Evolutionary conservation across 2,888 invertebrate genomes (phyloP), one percentile per base, ranked within the genome.

Genomic region (Lucinisca nassula): DNA sequence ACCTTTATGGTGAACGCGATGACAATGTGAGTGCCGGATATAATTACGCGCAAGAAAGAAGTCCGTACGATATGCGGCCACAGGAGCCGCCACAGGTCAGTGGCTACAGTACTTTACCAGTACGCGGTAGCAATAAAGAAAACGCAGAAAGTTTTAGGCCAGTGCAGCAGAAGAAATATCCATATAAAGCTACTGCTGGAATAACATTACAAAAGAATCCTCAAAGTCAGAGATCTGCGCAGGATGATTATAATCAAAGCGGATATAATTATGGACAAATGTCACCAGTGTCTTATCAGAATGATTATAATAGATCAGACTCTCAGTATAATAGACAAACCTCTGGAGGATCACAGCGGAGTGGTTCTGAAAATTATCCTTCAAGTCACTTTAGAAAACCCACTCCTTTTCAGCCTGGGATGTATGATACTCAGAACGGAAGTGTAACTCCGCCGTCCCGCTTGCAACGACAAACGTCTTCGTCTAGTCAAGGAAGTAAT

Each of bases 81-180:
- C 80, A 76, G 35, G 83, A 90, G 27, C 90, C 90, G 67, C 82
- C 79, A 24, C 82, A 82, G n/a, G 70, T 88, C 8, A 84, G 75
- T 38, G 90, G 90, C 8, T 90, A 90, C 55, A 88, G 87, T 40
- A 90, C 90, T 6, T 61, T 90, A 27, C 90, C 90, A 30, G 87
- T 67, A 3, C 82, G 87, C 3, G 82, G 86, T 35, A 82, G 85
- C 51, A 86, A 76, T 35, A 86, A 86, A 83, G 83, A 87, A 80
- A 87, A 81, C 40, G 83, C 67, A 75, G 88, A 88, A 80, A 87
- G 90, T 83, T 90, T 90, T 73, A 82, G 90, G 80, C 85, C 88
- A 10, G 88, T 88, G 2, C 85, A 79, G 61, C 89, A 86, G 76
- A 87, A 78, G 21, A 90, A 85, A 83, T 90, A 90, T 49, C 87